These are phyloP conservation scores for Buathra laborator DNA, from an alignment of 2,888 invertebrate species.

Conservation along the genomic window DNA sequence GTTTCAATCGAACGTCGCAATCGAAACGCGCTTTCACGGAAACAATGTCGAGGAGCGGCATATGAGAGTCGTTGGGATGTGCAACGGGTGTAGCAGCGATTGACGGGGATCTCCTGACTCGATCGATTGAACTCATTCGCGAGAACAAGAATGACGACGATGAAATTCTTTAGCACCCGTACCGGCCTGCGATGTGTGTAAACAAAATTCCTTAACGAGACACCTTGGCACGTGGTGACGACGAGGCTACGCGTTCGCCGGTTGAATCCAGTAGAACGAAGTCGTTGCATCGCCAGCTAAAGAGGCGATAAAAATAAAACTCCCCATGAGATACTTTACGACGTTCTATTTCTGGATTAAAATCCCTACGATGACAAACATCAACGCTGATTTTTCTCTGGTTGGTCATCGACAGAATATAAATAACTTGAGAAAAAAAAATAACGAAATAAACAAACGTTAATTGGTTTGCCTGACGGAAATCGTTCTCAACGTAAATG, in stretches of 20 bases:
- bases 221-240: slow-evolving; percentile 59
- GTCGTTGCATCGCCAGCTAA: slow-evolving; percentile 36
- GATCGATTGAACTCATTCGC: slow-evolving; percentile 38
- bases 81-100: neutral
- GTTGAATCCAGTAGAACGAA: slow-evolving; percentile 32
- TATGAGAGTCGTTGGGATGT: neutral
- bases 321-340: slow-evolving; percentile 18
- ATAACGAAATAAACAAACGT: neutral
- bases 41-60: slow-evolving; percentile 8
- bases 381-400: slow-evolving; percentile 2
- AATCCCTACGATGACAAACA: slow-evolving; percentile 18
- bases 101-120: neutral
- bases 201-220: slow-evolving; percentile 67
- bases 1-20: slow-evolving; percentile 1
- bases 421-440: slow-evolving; percentile 14
- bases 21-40: slow-evolving; percentile 31
- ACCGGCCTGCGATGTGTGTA: slow-evolving; percentile 55
- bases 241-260: slow-evolving; percentile 30
- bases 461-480: neutral
- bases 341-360: slow-evolving; percentile 40
- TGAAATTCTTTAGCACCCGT: slow-evolving; percentile 64
- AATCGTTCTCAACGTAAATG: neutral
- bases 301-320: slow-evolving; percentile 45
- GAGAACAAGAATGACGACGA: slow-evolving; percentile 45
- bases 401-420: neutral